phyloP scores from a whole-genome alignment of 2,113 vertebrate species.

The Uropsilus gracilis region DNA sequence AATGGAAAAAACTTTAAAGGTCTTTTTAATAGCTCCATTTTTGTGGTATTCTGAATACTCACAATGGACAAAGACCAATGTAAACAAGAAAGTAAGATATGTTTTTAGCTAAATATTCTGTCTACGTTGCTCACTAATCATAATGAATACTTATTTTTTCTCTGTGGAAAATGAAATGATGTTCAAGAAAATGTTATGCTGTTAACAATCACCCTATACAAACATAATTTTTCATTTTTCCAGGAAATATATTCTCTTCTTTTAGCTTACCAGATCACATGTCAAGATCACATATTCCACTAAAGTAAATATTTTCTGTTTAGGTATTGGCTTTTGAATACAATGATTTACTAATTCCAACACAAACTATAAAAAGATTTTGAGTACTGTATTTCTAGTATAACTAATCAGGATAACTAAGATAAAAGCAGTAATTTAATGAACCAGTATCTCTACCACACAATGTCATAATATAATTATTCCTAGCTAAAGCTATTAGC shows the following conservation, averaged over 20 bases:
- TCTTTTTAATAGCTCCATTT: not conserved
- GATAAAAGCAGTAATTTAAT: not conserved
- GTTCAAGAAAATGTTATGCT: conserved; percentile 39
- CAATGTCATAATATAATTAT: not conserved
- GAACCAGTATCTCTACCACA: conserved; percentile 9
- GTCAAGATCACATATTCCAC: not conserved
- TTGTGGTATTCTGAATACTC: not conserved
- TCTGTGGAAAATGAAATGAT: not conserved
- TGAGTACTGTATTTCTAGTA: not conserved
- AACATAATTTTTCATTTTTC: not conserved
- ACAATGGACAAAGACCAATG: not conserved
- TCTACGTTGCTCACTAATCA: not conserved
- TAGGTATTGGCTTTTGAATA: not conserved
- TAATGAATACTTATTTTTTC: not conserved
- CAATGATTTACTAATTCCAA: not conserved
- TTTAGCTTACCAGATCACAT: conserved; percentile 21
- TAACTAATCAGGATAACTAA: no score
- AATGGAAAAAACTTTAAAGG: not conserved
- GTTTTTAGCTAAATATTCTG: not conserved
- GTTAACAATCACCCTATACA: not conserved
- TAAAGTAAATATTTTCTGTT: conserved; percentile 40
- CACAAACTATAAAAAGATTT: conserved; percentile 36
- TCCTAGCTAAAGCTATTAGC: not conserved
- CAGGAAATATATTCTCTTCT: not conserved
- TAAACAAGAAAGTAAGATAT: not conserved